Percentiles rank a stretch among this genome's conserved stretches.
These are phyloP conservation scores for Hydractinia symbiolongicarpus DNA, from an alignment of 30 jellyfish, hydroid and myxozoan genomes.

Conservation along the genomic window DNA sequence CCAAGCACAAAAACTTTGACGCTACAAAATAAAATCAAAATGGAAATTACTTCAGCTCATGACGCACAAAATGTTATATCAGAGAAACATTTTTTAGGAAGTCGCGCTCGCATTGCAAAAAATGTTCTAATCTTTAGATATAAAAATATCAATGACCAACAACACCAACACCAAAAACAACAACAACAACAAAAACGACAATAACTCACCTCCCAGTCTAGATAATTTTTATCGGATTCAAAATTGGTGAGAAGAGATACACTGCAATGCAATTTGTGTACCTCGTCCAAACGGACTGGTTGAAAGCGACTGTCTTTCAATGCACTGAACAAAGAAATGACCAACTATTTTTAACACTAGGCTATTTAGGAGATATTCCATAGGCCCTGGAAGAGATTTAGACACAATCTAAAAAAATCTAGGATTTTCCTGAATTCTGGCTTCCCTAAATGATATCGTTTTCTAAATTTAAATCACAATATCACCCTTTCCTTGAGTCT, in stretches of 20 bases:
- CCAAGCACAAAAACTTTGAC: background rate
- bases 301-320: slow-evolving; percentile 87
- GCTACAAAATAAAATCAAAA: background rate
- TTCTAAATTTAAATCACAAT: too few relatives aligned
- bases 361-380: background rate
- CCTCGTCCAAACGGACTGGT: slow-evolving; percentile 84
- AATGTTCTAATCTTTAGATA: too few relatives aligned
- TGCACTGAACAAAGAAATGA: slow-evolving; percentile 51
- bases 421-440: background rate
- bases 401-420: background rate
- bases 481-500: too few relatives aligned
- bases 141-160: too few relatives aligned
- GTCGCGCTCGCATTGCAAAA: too few relatives aligned
- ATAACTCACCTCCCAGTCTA: slow-evolving; percentile 90
- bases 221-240: slow-evolving; percentile 76
- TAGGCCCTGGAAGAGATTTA: background rate
- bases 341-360: background rate
- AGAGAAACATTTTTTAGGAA: too few relatives aligned
- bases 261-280: slow-evolving; percentile 79
- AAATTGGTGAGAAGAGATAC: slow-evolving; percentile 84
- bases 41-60: too few relatives aligned
- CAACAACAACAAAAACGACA: too few relatives aligned
- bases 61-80: too few relatives aligned
- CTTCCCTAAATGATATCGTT: too few relatives aligned
- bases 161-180: too few relatives aligned